These are phyloP conservation scores for Tipula lateralis DNA, from an alignment of 2,888 invertebrate species.

Conservation along the genomic window DNA sequence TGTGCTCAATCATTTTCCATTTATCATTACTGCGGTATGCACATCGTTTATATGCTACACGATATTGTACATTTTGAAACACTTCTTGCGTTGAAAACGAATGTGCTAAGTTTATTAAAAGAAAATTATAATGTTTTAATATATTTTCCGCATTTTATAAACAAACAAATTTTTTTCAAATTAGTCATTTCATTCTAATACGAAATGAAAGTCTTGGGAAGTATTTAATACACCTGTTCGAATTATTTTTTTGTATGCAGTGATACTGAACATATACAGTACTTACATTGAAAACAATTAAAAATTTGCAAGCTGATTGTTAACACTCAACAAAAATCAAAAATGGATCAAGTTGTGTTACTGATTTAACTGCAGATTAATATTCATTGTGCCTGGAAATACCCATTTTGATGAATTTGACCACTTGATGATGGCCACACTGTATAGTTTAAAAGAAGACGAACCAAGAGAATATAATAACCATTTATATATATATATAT, in stretches of 20 bases:
- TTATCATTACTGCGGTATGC: background rate
- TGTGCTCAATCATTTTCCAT: too few relatives aligned
- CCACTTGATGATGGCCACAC: too few relatives aligned
- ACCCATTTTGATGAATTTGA: too few relatives aligned
- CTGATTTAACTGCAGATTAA: too few relatives aligned
- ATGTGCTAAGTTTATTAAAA: background rate
- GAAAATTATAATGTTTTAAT: background rate
- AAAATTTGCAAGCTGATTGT: background rate
- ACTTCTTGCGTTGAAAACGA: background rate
- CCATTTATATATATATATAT: background rate
- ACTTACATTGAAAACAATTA: background rate
- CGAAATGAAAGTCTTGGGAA: background rate
- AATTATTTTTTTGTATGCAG: background rate
- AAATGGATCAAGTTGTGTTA: too few relatives aligned
- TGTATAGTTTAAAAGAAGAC: too few relatives aligned
- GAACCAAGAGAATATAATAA: background rate
- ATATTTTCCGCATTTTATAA: background rate
- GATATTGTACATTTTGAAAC: background rate
- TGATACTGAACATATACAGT: background rate
- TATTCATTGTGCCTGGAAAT: too few relatives aligned
- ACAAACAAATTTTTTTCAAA: background rate
- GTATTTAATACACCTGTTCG: background rate
- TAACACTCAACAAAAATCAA: background rate
- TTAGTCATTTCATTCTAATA: background rate
- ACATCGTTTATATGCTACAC: background rate